A percentile compares a stretch with the other conserved stretches of the same genome.
Evolutionary conservation across 1,140 invertebrate genomes (phyloP).

Genomic region (Procambarus clarkii): DNA sequence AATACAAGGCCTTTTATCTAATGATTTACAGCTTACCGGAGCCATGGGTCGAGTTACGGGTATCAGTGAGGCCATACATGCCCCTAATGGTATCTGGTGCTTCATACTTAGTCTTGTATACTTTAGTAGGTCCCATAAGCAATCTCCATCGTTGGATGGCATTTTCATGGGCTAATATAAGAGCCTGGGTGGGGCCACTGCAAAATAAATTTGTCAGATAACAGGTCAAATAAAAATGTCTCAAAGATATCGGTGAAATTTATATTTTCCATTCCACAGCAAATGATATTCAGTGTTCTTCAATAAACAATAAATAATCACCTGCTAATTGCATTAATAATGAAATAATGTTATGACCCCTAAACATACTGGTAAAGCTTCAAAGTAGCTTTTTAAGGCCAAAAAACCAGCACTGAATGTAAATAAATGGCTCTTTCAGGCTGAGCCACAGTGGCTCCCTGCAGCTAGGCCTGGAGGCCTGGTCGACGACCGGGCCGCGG

Average conservation of each 20-base stretch:
- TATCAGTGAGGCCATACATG: constrained; percentile 91
- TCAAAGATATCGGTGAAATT: not conserved
- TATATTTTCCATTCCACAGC: not conserved
- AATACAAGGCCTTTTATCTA: not conserved
- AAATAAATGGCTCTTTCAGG: too few relatives aligned
- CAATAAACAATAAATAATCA: too few relatives aligned
- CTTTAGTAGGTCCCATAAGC: constrained; percentile 92
- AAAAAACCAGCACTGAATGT: too few relatives aligned
- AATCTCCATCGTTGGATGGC: constrained; percentile 87
- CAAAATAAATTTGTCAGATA: not conserved
- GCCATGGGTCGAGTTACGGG: constrained; percentile 93
- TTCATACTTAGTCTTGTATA: constrained; percentile 85
- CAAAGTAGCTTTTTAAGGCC: too few relatives aligned
- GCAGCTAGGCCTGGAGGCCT: too few relatives aligned
- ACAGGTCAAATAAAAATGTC: not conserved
- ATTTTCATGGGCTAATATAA: constrained; percentile 85
- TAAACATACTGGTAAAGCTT: too few relatives aligned
- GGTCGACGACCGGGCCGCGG: too few relatives aligned
- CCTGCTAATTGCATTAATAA: too few relatives aligned
- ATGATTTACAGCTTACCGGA: constrained; percentile 81
- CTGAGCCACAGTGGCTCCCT: too few relatives aligned
- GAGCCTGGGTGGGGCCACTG: constrained; percentile 88
- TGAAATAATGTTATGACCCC: too few relatives aligned
- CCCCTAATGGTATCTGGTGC: constrained; percentile 87
- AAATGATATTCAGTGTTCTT: not conserved